phyloP scores from a whole-genome alignment of 2,113 vertebrate genomes.

The Orcinus orca region DNA sequence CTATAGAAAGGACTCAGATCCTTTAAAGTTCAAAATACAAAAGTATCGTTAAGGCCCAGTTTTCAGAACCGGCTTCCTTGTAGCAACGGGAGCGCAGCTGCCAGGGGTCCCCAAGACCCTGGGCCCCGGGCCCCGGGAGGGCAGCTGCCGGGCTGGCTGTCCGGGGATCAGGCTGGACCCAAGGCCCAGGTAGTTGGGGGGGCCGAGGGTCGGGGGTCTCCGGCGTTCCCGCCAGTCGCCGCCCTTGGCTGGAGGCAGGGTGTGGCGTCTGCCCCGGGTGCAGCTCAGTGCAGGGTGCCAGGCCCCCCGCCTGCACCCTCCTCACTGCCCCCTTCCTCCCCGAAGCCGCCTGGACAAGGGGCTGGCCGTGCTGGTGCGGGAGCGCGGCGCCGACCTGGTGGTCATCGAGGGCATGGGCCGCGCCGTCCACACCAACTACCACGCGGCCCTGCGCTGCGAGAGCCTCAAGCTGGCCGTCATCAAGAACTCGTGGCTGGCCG shows the following conservation, averaged over 20 bases:
- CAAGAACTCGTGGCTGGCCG: constrained; percentile 98
- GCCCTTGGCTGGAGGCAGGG: background rate
- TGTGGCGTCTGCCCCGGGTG: background rate
- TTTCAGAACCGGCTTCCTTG: background rate
- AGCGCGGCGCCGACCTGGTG: constrained; percentile 93
- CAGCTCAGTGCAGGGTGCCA: background rate
- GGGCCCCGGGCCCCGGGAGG: background rate
- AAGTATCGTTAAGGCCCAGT: fast-evolving
- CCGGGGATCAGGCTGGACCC: background rate
- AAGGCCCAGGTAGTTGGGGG: background rate
- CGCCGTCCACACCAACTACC: constrained; percentile 97
- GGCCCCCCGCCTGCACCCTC: no score
- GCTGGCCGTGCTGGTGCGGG: constrained; percentile 89
- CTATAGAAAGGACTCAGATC: fast-evolving
- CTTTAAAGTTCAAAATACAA: background rate
- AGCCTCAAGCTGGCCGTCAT: constrained; percentile 97
- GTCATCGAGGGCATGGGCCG: constrained; percentile 99
- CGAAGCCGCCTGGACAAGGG: constrained; percentile 95
- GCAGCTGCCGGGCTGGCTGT: background rate
- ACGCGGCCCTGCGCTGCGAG: constrained; percentile 91
- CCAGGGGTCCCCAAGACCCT: fast-evolving
- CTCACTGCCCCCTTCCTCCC: background rate
- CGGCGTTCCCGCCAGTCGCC: fast-evolving
- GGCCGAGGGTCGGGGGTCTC: background rate
- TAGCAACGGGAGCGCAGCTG: fast-evolving